phyloP scores from a whole-genome alignment of 2,888 invertebrate species.

The Torymus auratus region DNA sequence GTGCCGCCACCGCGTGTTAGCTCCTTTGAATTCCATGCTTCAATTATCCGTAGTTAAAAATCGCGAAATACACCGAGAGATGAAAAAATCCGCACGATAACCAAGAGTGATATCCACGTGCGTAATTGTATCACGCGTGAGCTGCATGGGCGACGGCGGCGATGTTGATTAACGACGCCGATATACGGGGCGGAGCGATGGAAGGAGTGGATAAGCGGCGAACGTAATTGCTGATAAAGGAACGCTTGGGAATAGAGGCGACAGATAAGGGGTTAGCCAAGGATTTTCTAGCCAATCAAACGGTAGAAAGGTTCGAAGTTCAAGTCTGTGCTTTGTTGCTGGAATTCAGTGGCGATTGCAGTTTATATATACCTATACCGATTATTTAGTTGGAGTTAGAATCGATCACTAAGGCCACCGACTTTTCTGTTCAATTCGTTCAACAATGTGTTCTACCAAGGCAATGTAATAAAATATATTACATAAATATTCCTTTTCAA shows the following conservation, averaged over 20 bases:
- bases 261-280: constrained; percentile 30
- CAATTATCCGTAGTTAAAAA: constrained; percentile 40
- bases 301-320: constrained; percentile 56
- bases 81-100: constrained; percentile 38
- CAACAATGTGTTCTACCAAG: too few relatives aligned
- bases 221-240: constrained; percentile 40
- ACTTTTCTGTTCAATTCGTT: too few relatives aligned
- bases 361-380: constrained; percentile 13
- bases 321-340: constrained; percentile 30
- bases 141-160: neutral
- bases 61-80: neutral
- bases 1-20: neutral
- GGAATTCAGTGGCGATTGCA: constrained; percentile 21
- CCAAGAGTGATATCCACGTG: constrained; percentile 24
- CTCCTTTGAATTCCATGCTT: constrained; percentile 23
- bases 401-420: too few relatives aligned
- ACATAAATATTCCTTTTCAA: too few relatives aligned
- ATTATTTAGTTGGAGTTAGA: too few relatives aligned
- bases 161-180: constrained; percentile 45
- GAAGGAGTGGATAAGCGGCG: neutral
- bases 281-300: constrained; percentile 1
- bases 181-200: constrained; percentile 15
- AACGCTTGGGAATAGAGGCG: constrained; percentile 6
- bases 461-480: too few relatives aligned
- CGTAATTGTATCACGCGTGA: constrained; percentile 23